A percentile compares a stretch with the other conserved stretches of the same genome.
phyloP scores from a whole-genome alignment of 2,113 vertebrate genomes.

The Echinops telfairi region DNA sequence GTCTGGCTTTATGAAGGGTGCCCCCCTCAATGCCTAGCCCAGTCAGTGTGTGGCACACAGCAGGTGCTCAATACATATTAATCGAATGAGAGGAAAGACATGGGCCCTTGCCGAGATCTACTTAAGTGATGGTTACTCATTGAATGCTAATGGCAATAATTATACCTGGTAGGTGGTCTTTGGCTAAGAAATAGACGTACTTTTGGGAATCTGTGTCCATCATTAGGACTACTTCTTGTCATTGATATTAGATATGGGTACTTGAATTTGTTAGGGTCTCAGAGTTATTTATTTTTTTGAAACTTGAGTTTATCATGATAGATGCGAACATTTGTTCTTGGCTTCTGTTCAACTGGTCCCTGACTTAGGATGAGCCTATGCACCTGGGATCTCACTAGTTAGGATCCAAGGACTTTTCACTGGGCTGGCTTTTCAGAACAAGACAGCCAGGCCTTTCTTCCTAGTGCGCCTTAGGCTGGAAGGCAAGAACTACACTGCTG shows the following conservation, averaged over 20 bases:
- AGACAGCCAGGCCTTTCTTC: not conserved
- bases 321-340: not conserved
- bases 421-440: not conserved
- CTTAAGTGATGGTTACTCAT: not conserved
- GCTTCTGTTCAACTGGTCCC: not conserved
- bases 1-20: not conserved
- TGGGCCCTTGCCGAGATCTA: not conserved
- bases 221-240: conserved; percentile 10
- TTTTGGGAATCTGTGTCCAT: conserved; percentile 20
- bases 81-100: conserved; percentile 32
- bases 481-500: not conserved
- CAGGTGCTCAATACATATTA: conserved; percentile 39
- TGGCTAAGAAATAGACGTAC: conserved; percentile 5
- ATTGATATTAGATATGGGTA: conserved; percentile 10
- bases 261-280: not conserved
- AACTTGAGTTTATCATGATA: not conserved
- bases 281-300: not conserved
- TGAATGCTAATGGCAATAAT: not conserved
- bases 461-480: not conserved
- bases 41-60: not conserved
- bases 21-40: not conserved
- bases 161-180: not conserved
- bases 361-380: not conserved
- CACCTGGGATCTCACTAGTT: not conserved
- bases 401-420: not conserved